Evolutionary conservation across 1,140 invertebrate genomes (phyloP).

Genomic region (Asobara japonica): DNA sequence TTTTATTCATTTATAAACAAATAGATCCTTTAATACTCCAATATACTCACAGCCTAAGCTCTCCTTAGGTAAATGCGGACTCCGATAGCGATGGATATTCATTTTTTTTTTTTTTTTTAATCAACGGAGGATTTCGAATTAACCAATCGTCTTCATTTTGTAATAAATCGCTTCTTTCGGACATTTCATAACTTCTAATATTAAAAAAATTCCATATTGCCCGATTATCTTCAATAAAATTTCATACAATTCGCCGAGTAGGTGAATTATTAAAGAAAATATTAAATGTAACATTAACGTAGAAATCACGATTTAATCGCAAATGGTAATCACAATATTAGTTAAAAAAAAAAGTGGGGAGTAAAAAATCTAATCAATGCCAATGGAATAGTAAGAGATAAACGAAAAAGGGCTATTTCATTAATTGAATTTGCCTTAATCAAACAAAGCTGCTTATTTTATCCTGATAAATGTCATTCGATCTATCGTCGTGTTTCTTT

Average conservation of each 20-base stretch:
- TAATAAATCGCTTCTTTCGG: not conserved
- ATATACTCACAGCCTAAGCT: conserved; percentile 66
- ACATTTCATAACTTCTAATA: not conserved
- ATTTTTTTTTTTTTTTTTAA: no score
- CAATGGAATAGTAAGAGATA: not conserved
- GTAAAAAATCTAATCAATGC: not conserved
- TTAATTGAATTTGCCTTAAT: not conserved
- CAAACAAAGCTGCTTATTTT: not conserved
- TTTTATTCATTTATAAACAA: conserved; percentile 63
- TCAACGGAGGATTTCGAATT: not conserved
- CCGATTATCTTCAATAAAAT: not conserved
- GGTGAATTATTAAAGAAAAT: not conserved
- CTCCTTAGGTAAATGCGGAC: conserved; percentile 63
- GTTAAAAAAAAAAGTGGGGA: not conserved
- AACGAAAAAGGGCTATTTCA: not conserved
- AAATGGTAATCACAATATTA: not conserved
- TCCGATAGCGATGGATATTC: conserved; percentile 29
- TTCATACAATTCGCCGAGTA: not conserved
- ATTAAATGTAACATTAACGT: not conserved
- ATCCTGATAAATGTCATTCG: not conserved
- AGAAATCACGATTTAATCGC: conserved; percentile 3
- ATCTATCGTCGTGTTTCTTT: conserved; percentile 1
- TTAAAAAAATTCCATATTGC: not conserved
- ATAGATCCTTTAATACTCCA: conserved; percentile 63
- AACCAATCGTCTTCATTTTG: not conserved